Percentiles rank a stretch among this genome's conserved stretches.
These are phyloP conservation scores for Arvicanthis niloticus DNA, from an alignment of 2,113 vertebrate species.

Conservation along the genomic window DNA sequence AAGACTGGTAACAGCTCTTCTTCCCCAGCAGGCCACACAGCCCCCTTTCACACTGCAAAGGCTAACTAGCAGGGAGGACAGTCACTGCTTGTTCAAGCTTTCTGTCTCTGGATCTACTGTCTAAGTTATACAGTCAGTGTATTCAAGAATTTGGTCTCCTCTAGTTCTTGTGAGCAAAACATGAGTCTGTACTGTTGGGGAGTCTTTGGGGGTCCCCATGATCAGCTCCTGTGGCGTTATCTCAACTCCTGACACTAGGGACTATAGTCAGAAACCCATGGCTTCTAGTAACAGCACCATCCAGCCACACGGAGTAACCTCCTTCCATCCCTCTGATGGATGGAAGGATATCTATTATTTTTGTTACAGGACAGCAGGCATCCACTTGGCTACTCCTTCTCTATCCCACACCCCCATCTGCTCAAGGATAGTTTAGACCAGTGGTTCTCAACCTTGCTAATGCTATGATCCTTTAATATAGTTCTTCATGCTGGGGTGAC, in stretches of 20 bases:
- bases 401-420: not conserved
- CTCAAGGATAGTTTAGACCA: constrained; percentile 92
- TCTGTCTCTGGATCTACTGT: not conserved
- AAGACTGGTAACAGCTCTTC: not conserved
- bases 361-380: not conserved
- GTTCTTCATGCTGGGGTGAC: not conserved
- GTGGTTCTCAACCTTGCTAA: not conserved
- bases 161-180: not conserved
- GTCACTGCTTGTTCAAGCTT: not conserved
- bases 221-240: not conserved
- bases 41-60: not conserved
- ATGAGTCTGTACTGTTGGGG: not conserved
- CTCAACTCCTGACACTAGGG: not conserved
- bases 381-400: not conserved
- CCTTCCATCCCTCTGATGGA: too few species aligned
- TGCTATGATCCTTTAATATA: not conserved
- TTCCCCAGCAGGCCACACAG: too few species aligned
- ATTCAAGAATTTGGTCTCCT: not conserved
- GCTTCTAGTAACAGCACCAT: not conserved
- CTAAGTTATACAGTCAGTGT: not conserved
- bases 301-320: not conserved
- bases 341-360: too few species aligned
- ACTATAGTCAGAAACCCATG: not conserved
- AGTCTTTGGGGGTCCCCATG: not conserved
- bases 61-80: not conserved